Conservation (phyloP, 2,797 vertebrate genomes). For the Acanthurus leucopareius region DNA sequence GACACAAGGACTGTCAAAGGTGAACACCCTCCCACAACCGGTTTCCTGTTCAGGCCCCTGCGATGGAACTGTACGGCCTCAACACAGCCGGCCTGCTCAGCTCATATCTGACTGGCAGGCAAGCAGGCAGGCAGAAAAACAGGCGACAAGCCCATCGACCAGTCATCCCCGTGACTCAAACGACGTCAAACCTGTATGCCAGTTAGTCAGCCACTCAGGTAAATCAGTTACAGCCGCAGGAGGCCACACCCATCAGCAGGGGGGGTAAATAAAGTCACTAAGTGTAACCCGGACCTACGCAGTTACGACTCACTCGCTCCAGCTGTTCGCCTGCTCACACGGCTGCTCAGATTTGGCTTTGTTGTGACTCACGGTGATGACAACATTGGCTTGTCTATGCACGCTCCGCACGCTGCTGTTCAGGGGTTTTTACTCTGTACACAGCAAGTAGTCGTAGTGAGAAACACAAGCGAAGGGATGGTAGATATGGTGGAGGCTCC, state of each 20-base stretch:
- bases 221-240: constrained; percentile 61
- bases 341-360: constrained; percentile 33
- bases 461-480: constrained; percentile 8
- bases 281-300: not conserved
- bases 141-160: not conserved
- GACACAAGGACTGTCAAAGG: constrained; percentile 72
- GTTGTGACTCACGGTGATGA: constrained; percentile 58
- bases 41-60: constrained; percentile 74
- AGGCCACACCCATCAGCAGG: constrained; percentile 43
- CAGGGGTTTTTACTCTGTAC: constrained; percentile 22
- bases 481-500: constrained; percentile 47
- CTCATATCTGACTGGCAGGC: constrained; percentile 13
- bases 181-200: constrained; percentile 37
- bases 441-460: constrained; percentile 10
- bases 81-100: not conserved
- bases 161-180: constrained; percentile 13
- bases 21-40: constrained; percentile 71
- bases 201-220: constrained; percentile 44
- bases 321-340: constrained; percentile 62
- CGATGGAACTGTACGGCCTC: constrained; percentile 58
- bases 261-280: not conserved
- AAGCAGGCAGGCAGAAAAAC: constrained; percentile 12
- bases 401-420: constrained; percentile 28
- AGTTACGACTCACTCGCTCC: constrained; percentile 37
- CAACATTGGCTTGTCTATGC: constrained; percentile 51